phyloP scores from a whole-genome alignment of 2,113 vertebrate species.

The Crotophaga sulcirostris region DNA sequence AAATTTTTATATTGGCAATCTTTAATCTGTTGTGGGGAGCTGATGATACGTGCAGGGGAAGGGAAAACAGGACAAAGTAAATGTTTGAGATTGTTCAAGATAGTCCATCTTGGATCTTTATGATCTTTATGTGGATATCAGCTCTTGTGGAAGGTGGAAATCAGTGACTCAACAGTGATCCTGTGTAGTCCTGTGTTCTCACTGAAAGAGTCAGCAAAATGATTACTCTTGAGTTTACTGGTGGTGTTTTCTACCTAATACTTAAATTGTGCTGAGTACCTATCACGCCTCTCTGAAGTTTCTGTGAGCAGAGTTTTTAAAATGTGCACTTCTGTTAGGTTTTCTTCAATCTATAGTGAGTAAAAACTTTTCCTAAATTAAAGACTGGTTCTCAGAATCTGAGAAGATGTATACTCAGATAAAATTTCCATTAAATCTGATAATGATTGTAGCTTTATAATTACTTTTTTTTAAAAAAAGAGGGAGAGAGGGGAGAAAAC shows the following conservation, averaged over 20 bases:
- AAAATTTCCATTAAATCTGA: background rate
- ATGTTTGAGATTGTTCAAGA: background rate
- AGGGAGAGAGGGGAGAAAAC: rapidly evolving
- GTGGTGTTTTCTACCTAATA: background rate
- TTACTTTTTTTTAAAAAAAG: no score
- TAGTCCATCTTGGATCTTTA: background rate
- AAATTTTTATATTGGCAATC: background rate
- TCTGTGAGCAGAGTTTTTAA: background rate
- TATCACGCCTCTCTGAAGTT: background rate
- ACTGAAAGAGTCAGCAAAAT: background rate
- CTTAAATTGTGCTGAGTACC: background rate
- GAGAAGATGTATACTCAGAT: background rate
- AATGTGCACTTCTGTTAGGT: background rate
- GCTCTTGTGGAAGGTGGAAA: background rate
- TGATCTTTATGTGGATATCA: background rate
- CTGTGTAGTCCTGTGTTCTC: background rate
- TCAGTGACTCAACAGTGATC: background rate
- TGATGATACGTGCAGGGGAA: background rate
- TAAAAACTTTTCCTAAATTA: background rate
- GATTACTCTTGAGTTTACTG: background rate
- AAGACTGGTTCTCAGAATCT: background rate
- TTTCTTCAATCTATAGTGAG: background rate
- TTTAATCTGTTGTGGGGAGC: background rate
- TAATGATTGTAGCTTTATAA: background rate
- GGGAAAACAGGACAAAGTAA: background rate